phyloP scores from a whole-genome alignment of 1,140 invertebrate species.

The Caenorhabditis remanei region DNA sequence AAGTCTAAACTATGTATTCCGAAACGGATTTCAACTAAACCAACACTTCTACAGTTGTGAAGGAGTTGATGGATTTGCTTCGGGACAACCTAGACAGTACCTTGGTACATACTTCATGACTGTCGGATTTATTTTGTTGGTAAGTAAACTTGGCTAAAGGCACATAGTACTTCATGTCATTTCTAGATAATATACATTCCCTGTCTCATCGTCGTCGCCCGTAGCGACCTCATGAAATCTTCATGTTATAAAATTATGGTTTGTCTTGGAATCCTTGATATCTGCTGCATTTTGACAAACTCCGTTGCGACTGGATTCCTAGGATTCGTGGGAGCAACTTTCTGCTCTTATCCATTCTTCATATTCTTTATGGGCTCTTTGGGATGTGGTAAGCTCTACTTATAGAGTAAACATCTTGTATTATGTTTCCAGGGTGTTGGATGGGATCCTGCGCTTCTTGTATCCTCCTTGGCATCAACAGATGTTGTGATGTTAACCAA shows the following conservation, averaged over 20 bases:
- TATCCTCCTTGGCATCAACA: conserved; percentile 53
- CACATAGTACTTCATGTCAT: background rate
- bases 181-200: conserved; percentile 54
- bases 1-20: conserved; percentile 8
- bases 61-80: conserved; percentile 24
- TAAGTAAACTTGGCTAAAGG: background rate
- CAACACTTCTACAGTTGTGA: conserved; percentile 1
- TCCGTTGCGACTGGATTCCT: conserved; percentile 25
- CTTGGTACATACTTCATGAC: conserved; percentile 11
- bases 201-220: conserved; percentile 44
- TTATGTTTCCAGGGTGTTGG: conserved; percentile 30
- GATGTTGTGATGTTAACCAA: conserved; percentile 45
- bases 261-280: conserved; percentile 55
- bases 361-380: conserved; percentile 11
- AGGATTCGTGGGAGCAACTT: background rate
- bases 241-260: conserved; percentile 61
- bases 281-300: conserved; percentile 24
- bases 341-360: conserved; percentile 46
- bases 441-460: conserved; percentile 48
- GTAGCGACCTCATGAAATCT: conserved; percentile 48
- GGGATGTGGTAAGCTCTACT: conserved; percentile 13
- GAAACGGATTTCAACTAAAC: conserved; percentile 10
- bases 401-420: background rate
- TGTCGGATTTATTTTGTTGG: background rate
- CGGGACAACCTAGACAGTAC: background rate